Conservation (phyloP, 2,888 invertebrate genomes). For the Andrena bucephala region DNA sequence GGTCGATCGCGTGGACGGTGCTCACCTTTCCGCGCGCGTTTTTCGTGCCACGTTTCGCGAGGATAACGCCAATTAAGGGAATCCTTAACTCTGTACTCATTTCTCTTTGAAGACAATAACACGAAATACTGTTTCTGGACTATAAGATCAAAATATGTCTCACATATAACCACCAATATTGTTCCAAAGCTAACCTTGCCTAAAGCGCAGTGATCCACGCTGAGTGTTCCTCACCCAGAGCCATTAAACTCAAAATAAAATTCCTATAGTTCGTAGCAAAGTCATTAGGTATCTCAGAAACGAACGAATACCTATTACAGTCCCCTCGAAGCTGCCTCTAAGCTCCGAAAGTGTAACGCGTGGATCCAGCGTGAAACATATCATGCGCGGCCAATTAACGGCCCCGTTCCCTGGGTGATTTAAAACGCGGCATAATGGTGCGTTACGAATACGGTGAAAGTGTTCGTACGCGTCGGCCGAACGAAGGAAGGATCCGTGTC, state of each 20-base stretch:
- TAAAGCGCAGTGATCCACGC: no score
- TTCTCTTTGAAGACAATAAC: no score
- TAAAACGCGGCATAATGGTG: constrained; percentile 45
- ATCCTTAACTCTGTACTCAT: background rate
- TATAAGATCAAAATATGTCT: no score
- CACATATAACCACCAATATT: no score
- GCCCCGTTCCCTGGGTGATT: constrained; percentile 38
- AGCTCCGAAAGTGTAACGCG: background rate
- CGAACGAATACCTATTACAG: no score
- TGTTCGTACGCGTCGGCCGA: constrained; percentile 42
- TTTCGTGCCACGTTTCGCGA: constrained; percentile 44
- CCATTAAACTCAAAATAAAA: no score
- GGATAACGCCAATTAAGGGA: constrained; percentile 43
- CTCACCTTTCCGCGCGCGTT: constrained; percentile 8
- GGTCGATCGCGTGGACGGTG: background rate
- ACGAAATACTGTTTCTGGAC: no score
- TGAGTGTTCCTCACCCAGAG: no score
- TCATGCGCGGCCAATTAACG: constrained; percentile 36
- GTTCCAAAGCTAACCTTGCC: no score
- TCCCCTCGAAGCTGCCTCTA: background rate
- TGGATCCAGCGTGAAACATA: background rate
- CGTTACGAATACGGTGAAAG: constrained; percentile 64
- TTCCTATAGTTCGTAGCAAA: no score
- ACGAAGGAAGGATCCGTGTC: constrained; percentile 46
- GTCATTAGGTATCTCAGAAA: no score